Evolutionary conservation across 2,113 vertebrate genomes (phyloP).

Genomic region (Ptilonorhynchus violaceus): DNA sequence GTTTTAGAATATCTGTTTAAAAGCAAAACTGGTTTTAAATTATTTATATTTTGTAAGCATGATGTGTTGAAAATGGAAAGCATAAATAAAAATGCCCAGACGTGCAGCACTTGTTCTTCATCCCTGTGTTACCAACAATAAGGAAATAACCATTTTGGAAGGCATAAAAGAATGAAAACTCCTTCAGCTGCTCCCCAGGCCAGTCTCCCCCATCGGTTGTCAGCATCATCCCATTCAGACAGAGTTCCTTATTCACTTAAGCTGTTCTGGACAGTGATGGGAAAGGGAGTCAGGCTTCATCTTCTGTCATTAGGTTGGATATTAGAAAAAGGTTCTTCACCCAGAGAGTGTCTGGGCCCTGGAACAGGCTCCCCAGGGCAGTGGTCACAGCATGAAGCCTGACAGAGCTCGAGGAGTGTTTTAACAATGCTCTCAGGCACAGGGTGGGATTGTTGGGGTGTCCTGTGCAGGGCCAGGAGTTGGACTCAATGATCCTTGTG

Average conservation of each 20-base stretch:
- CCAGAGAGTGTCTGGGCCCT: too few relatives aligned
- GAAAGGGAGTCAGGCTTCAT: not conserved
- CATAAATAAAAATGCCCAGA: not conserved
- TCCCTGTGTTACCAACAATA: accelerated
- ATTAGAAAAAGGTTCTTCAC: not conserved
- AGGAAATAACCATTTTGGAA: not conserved
- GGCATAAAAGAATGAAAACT: not conserved
- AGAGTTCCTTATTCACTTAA: not conserved
- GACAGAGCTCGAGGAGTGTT: not conserved
- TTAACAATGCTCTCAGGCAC: not conserved
- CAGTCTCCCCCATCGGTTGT: not conserved
- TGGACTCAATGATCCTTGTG: not conserved
- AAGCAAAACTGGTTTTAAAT: not conserved
- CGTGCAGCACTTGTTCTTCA: not conserved
- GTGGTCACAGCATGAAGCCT: not conserved
- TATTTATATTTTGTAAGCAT: not conserved
- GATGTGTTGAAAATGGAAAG: not conserved
- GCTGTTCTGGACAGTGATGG: not conserved
- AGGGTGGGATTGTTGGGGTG: not conserved
- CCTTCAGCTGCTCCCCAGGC: not conserved
- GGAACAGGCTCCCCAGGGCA: not conserved
- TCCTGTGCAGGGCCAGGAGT: not conserved
- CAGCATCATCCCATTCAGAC: not conserved
- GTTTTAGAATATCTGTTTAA: not conserved
- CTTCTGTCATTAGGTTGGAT: not conserved